Base-by-base conservation (phyloP, 1,140 invertebrate species). In the Tetramorium simillimum region DNA sequence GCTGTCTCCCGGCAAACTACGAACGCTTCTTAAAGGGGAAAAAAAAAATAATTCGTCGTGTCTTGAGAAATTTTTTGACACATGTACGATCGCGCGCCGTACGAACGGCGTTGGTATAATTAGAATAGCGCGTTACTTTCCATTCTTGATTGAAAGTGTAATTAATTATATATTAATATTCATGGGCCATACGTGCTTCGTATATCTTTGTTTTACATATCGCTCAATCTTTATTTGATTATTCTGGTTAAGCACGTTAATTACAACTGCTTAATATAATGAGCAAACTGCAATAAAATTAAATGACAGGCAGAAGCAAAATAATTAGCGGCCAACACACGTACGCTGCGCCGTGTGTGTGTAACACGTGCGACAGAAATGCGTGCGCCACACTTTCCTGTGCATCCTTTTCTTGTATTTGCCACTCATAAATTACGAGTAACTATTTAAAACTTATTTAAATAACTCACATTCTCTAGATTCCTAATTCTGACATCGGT, bases 151-250 rank as follows among this genome's bases (percentile, higher is more conserved):
- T 65, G 58, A 81, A 70, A 56, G 51, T 70, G 37, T 40, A 81
- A 28, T 58, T 81, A 81, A 81, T 81, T 81, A 70, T 72, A 56
- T 81, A 81, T 81, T 81, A 81, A 81, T 81, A 81, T 81, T 81
- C 49, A 81, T 70, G 14, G 65, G n/a, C 12, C 12, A 24, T 49
- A 10, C n/a, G 14, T 51, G 78, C 33, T 81, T 53, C 24, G 63
- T 67, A 46, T 51, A 28, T 62, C 78, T 81, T 81, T 81, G 78
- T 81, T 70, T 81, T 69, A 67, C 76, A 28, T 81, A 81, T 81
- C 78, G 46, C 49, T 40, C 46, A 18, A 81, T 81, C 78, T 81
- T 70, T 70, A 56, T 81, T 72, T 81, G 78, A 81, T 72, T 81
- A 81, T 72, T 81, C 65, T 70, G 37, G 21, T 81, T 81, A 70